phyloP scores from a whole-genome alignment of 2,113 vertebrate genomes.

The Corythornis cristatus region DNA sequence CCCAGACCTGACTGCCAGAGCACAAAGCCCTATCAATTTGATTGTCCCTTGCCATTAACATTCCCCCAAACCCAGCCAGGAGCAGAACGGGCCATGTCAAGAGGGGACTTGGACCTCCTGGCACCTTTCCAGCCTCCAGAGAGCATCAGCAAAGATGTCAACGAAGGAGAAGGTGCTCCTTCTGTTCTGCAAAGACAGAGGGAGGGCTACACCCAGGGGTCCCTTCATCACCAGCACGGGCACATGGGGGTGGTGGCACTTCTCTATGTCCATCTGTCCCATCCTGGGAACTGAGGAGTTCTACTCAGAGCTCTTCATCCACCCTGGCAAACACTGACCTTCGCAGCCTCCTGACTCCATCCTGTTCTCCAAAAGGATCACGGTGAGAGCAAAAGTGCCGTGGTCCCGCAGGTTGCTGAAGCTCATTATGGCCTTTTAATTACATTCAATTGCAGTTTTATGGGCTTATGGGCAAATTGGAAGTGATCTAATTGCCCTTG shows the following conservation, averaged over 20 bases:
- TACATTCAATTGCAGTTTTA: constrained; percentile 64
- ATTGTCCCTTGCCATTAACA: neutral
- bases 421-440: constrained; percentile 71
- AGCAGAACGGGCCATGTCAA: neutral
- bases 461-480: constrained; percentile 60
- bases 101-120: neutral
- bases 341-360: neutral
- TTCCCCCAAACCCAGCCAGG: neutral
- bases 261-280: fast-evolving
- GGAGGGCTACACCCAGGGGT: neutral
- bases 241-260: fast-evolving
- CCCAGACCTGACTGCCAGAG: neutral
- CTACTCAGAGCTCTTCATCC: neutral
- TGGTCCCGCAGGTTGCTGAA: constrained; percentile 29
- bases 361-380: neutral
- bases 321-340: neutral
- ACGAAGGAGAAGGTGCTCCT: neutral
- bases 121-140: neutral
- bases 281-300: neutral
- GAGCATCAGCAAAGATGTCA: fast-evolving
- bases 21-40: too few species aligned
- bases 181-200: fast-evolving
- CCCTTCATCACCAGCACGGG: fast-evolving
- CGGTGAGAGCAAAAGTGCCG: neutral
- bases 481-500: constrained; percentile 67